Percentiles rank a stretch among this genome's conserved stretches.
phyloP scores from a whole-genome alignment of 2,797 vertebrate genomes.

The Amazonetta brasiliensis region DNA sequence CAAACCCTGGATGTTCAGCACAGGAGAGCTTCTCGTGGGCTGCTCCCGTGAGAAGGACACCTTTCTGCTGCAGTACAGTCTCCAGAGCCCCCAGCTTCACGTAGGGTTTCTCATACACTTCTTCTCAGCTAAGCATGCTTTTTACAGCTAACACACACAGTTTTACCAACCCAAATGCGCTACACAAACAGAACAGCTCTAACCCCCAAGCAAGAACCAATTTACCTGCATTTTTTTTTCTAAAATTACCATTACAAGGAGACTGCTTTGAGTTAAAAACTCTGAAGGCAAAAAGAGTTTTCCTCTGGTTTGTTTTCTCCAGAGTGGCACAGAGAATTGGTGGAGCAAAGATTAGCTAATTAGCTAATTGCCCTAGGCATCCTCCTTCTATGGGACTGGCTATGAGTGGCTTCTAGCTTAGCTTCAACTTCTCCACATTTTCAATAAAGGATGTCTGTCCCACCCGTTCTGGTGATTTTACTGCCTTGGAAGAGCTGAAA shows the following conservation, averaged over 20 bases:
- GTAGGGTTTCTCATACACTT: background rate
- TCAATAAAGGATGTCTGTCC: background rate
- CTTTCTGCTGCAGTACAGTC: background rate
- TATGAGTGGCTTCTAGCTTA: background rate
- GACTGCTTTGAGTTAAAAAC: background rate
- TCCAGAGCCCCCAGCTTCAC: background rate
- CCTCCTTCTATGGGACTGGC: background rate
- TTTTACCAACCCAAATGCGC: background rate
- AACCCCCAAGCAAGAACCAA: background rate
- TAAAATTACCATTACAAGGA: background rate
- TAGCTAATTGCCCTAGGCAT: background rate
- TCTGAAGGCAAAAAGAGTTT: background rate
- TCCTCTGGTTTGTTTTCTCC: background rate
- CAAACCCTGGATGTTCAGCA: no score
- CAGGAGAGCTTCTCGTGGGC: background rate
- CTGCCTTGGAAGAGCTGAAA: background rate
- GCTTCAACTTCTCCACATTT: background rate
- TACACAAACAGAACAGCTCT: background rate
- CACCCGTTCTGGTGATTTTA: background rate
- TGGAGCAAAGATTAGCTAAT: background rate
- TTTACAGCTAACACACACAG: background rate
- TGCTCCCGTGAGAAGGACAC: background rate
- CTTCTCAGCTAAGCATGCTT: background rate
- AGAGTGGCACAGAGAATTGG: background rate
- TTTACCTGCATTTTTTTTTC: background rate